A percentile compares a stretch with the other conserved stretches of the same genome.
phyloP scores from a whole-genome alignment of 2,113 vertebrate genomes.

The Oreocharis arfaki region DNA sequence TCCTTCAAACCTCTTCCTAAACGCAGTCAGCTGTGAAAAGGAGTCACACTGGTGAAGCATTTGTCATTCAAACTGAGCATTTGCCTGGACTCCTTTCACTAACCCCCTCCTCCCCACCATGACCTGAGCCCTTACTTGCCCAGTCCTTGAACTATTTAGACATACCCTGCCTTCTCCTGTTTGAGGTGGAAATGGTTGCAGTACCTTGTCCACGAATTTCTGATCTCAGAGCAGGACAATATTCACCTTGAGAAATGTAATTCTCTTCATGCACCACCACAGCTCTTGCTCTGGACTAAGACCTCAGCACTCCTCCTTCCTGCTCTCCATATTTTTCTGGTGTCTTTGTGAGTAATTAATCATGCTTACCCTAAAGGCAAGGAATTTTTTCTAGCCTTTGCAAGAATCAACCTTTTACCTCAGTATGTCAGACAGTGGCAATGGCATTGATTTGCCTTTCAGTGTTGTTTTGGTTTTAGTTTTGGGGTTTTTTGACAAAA shows the following conservation, averaged over 20 bases:
- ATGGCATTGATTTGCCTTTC: not conserved
- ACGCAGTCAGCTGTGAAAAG: not conserved
- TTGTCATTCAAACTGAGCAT: not conserved
- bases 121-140: not conserved
- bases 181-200: not conserved
- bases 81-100: not conserved
- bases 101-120: no score
- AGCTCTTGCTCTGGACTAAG: not conserved
- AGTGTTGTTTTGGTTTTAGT: not conserved
- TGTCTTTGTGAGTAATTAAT: not conserved
- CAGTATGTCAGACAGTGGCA: not conserved
- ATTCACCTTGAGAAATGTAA: not conserved
- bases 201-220: not conserved
- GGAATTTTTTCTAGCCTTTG: not conserved
- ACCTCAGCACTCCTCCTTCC: not conserved
- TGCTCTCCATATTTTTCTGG: not conserved
- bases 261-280: not conserved
- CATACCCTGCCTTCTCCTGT: not conserved
- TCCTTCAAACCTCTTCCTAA: not conserved
- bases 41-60: not conserved
- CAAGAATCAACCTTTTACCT: not conserved
- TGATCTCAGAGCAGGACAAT: not conserved
- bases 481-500: not conserved
- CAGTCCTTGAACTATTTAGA: not conserved
- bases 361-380: not conserved